Evolutionary conservation across 2,888 invertebrate species (phyloP).

Genomic region (Plemyria rubiginata): DNA sequence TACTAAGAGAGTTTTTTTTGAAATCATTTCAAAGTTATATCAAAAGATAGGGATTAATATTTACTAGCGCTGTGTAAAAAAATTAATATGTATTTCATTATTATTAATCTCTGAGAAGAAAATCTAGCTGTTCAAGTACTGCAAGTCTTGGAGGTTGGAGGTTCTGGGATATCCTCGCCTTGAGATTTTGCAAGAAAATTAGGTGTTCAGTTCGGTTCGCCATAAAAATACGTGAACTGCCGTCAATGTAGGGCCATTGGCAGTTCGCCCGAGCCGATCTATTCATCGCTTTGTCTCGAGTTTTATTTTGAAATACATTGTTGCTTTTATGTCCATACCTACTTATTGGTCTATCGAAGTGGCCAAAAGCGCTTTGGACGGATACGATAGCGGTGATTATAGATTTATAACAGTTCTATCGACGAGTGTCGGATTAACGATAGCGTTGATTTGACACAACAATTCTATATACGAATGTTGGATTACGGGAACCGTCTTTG

Average conservation of each 20-base stretch:
- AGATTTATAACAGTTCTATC: neutral
- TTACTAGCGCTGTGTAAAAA: too few relatives aligned
- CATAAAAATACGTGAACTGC: conserved; percentile 31
- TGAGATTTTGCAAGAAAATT: neutral
- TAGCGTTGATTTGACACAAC: neutral
- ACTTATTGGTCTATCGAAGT: neutral
- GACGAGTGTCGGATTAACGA: too few relatives aligned
- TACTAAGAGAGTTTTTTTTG: too few relatives aligned
- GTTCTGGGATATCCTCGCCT: too few relatives aligned
- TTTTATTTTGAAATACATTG: conserved; percentile 27
- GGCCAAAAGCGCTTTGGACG: neutral
- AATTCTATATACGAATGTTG: too few relatives aligned
- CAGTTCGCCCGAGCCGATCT: conserved; percentile 24
- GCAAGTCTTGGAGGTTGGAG: too few relatives aligned
- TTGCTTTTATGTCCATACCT: conserved; percentile 13
- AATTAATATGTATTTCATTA: neutral
- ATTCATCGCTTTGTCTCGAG: conserved; percentile 27
- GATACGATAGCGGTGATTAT: neutral
- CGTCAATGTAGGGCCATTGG: conserved; percentile 32
- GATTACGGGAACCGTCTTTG: too few relatives aligned
- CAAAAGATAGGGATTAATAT: too few relatives aligned
- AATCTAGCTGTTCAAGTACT: too few relatives aligned
- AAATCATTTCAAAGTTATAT: too few relatives aligned
- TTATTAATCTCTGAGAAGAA: too few relatives aligned
- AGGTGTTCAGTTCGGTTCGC: conserved; percentile 2